Conservation (phyloP, 2,888 invertebrate species). For the Cheilosia vernalis region DNA sequence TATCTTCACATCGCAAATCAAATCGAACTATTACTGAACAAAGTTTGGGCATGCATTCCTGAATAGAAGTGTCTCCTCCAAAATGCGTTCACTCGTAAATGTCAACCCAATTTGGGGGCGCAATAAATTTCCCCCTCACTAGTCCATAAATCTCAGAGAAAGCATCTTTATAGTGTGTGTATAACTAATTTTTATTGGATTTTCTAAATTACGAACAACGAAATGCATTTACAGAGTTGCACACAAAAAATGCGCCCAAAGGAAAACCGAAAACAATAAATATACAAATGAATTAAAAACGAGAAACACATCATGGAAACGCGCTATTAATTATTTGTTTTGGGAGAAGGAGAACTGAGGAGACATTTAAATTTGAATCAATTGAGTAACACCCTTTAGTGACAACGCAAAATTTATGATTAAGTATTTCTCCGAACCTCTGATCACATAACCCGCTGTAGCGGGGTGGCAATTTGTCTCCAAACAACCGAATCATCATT, state of each 20-base stretch:
- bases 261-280: constrained; percentile 21
- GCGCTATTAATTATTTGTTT: constrained; percentile 37
- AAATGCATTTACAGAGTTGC: constrained; percentile 6
- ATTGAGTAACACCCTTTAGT: constrained; percentile 16
- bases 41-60: no score
- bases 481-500: no score
- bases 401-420: constrained; percentile 31
- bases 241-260: neutral
- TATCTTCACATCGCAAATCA: no score
- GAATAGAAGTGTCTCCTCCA: neutral
- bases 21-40: no score
- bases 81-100: constrained; percentile 38
- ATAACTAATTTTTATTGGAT: constrained; percentile 45
- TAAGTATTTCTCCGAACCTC: neutral
- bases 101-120: constrained; percentile 38
- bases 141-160: constrained; percentile 44
- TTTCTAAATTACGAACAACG: neutral
- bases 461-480: neutral
- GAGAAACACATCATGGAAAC: constrained; percentile 1
- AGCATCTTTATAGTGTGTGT: constrained; percentile 5
- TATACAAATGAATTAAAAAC: neutral
- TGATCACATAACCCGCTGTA: neutral
- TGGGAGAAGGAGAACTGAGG: constrained; percentile 15
- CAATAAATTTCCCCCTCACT: constrained; percentile 31
- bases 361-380: constrained; percentile 34